These are phyloP conservation scores for Leptocoma aspasia DNA, from an alignment of 2,113 vertebrate species.

Conservation along the genomic window DNA sequence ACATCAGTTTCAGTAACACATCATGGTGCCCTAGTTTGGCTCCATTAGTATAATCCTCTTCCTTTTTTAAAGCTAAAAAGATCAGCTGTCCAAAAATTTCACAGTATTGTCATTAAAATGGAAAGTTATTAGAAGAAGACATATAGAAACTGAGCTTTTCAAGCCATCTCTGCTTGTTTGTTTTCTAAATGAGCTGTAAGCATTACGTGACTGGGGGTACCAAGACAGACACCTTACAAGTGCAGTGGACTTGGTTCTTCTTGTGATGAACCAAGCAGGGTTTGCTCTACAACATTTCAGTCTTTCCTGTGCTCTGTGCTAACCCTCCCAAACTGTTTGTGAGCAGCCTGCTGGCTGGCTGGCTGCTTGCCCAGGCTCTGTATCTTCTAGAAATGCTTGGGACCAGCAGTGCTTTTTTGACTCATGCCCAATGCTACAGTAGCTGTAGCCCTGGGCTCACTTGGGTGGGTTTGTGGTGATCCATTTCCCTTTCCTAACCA, in stretches of 20 bases:
- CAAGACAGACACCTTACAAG: not conserved
- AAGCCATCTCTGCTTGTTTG: not conserved
- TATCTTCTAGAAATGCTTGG: conserved; percentile 56
- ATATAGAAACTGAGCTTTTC: not conserved
- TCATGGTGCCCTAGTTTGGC: not conserved
- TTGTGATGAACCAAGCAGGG: not conserved
- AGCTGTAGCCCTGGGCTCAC: not conserved
- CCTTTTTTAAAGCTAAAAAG: conserved; percentile 33
- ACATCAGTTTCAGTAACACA: not conserved
- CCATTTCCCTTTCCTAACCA: not conserved
- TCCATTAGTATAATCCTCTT: not conserved
- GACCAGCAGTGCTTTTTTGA: not conserved
- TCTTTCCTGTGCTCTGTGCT: not conserved
- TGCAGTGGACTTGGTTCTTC: not conserved
- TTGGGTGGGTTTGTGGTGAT: not conserved
- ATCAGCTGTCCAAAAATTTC: conserved; percentile 25
- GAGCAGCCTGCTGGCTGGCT: conserved; percentile 9
- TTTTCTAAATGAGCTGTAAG: not conserved
- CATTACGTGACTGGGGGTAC: not conserved
- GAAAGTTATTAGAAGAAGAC: not conserved
- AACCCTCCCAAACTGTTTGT: not conserved
- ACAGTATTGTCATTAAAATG: conserved; percentile 32
- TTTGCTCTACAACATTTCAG: conserved; percentile 2
- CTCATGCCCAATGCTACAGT: not conserved
- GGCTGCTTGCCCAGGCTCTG: conserved; percentile 34